These are phyloP conservation scores for Sitophilus oryzae DNA, from an alignment of 1,140 invertebrate genomes.

Conservation along the genomic window DNA sequence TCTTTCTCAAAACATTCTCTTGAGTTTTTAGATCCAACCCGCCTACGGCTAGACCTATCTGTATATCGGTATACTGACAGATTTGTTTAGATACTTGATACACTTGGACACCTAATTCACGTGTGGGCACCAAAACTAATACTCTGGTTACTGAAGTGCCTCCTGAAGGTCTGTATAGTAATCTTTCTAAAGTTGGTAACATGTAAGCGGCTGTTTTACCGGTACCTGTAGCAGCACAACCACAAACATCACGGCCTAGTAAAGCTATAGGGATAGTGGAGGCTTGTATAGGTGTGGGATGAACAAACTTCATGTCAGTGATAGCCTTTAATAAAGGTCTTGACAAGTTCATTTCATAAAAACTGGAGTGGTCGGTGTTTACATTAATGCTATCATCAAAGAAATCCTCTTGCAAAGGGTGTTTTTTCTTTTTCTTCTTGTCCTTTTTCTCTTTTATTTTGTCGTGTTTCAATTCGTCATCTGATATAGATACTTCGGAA, in stretches of 20 bases:
- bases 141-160: slow-evolving; percentile 72
- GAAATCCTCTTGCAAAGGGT: slow-evolving; percentile 54
- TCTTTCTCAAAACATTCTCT: slow-evolving; percentile 80
- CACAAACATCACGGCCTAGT: slow-evolving; percentile 86
- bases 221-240: slow-evolving; percentile 95
- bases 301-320: slow-evolving; percentile 76
- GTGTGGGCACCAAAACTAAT: slow-evolving; percentile 89
- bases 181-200: slow-evolving; percentile 90
- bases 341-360: slow-evolving; percentile 91
- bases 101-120: slow-evolving; percentile 89
- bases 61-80: slow-evolving; percentile 77
- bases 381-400: slow-evolving; percentile 64
- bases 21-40: slow-evolving; percentile 92
- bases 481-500: slow-evolving; percentile 52
- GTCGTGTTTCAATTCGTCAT: slow-evolving; percentile 67
- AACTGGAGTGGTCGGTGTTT: slow-evolving; percentile 62
- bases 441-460: slow-evolving; percentile 54
- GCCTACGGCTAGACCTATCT: slow-evolving; percentile 80
- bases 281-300: slow-evolving; percentile 95
- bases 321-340: slow-evolving; percentile 86
- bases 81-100: slow-evolving; percentile 91
- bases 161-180: slow-evolving; percentile 69
- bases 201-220: slow-evolving; percentile 99
- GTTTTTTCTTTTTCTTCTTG: slow-evolving; percentile 48
- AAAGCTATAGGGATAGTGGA: slow-evolving; percentile 91